Evolutionary conservation across 2,888 invertebrate genomes (phyloP).

Genomic region (Halocaridina rubra): DNA sequence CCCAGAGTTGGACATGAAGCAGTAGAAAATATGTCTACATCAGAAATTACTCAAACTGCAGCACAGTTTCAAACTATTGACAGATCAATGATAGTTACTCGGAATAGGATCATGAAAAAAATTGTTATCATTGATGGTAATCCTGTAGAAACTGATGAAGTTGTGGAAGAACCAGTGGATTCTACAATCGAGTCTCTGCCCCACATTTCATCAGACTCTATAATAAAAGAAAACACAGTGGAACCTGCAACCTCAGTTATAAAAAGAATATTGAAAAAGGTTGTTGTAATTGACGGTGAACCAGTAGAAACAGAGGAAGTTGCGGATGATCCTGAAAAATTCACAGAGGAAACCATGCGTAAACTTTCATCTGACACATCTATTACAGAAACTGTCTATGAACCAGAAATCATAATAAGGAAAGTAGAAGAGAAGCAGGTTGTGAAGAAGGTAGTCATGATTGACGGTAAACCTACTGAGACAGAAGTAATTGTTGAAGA

Average conservation of each 20-base stretch:
- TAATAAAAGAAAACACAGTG: neutral
- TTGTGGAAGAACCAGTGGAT: conserved; percentile 15
- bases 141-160: neutral
- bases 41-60: conserved; percentile 10
- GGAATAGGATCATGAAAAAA: neutral
- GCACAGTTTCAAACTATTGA: neutral
- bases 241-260: neutral
- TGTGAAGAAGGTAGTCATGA: conserved; percentile 27
- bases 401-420: conserved; percentile 7
- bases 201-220: neutral
- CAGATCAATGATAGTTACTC: neutral
- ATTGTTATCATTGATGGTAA: neutral
- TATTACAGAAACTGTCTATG: conserved; percentile 33
- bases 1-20: too few species aligned
- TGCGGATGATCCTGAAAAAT: conserved; percentile 36
- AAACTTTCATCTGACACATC: conserved; percentile 5
- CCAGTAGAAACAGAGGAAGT: conserved; percentile 40
- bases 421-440: neutral
- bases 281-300: conserved; percentile 36
- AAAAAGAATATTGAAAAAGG: conserved; percentile 36
- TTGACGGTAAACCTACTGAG: conserved; percentile 32
- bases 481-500: conserved; percentile 16
- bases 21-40: too few species aligned
- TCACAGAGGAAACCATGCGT: conserved; percentile 9
- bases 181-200: neutral